Evolutionary conservation across 2,888 invertebrate genomes (phyloP).

Genomic region (Cataglyphis livida): DNA sequence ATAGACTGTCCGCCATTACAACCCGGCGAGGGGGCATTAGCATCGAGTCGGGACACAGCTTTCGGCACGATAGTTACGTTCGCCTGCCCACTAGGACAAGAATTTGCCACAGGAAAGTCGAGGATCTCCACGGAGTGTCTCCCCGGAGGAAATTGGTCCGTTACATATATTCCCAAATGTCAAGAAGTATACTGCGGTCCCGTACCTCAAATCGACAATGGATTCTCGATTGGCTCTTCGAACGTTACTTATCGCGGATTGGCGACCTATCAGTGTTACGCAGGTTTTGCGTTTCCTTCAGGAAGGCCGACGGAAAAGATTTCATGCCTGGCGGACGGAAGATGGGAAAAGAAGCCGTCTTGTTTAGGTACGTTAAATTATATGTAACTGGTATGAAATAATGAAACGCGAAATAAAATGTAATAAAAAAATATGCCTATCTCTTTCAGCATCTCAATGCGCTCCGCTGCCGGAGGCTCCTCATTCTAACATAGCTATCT

Average conservation of each 20-base stretch:
- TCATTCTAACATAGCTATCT: slow-evolving; percentile 93
- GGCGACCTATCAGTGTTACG: slow-evolving; percentile 98
- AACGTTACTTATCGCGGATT: slow-evolving; percentile 97
- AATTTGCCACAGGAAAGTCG: slow-evolving; percentile 95
- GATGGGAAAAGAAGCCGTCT: slow-evolving; percentile 96
- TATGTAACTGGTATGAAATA: not conserved
- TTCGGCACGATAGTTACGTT: slow-evolving; percentile 96
- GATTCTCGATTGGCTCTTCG: slow-evolving; percentile 97
- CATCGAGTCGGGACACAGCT: slow-evolving; percentile 96
- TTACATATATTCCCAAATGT: slow-evolving; percentile 96
- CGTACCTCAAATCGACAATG: slow-evolving; percentile 99
- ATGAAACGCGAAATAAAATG: not conserved
- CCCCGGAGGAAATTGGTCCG: slow-evolving; percentile 96
- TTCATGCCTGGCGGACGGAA: slow-evolving; percentile 95
- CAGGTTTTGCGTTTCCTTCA: slow-evolving; percentile 97
- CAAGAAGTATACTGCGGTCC: slow-evolving; percentile 99
- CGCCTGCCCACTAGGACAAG: slow-evolving; percentile 97
- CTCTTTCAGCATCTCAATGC: slow-evolving; percentile 93
- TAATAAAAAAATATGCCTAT: not conserved
- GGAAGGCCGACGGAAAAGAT: slow-evolving; percentile 95
- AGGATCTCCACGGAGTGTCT: slow-evolving; percentile 94
- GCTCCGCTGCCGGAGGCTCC: slow-evolving; percentile 94
- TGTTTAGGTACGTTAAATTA: slow-evolving; percentile 89
- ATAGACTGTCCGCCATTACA: slow-evolving; percentile 94
- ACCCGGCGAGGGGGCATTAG: slow-evolving; percentile 95